Conservation (phyloP, 1,140 invertebrate species). For the Drosophila punjabiensis region DNA sequence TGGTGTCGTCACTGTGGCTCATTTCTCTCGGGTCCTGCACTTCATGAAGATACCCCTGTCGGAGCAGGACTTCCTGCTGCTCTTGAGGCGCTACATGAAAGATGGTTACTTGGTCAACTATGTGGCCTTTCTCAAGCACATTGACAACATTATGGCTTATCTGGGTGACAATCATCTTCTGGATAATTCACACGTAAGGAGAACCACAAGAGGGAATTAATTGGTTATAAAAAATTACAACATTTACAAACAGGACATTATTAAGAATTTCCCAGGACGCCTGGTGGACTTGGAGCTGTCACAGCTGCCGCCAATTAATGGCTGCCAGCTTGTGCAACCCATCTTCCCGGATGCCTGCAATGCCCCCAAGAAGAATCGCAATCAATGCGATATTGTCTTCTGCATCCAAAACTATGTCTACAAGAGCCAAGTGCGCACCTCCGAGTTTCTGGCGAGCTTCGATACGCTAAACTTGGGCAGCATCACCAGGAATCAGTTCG, state of each 20-base stretch:
- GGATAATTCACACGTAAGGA: conserved; percentile 63
- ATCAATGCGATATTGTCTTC: conserved; percentile 71
- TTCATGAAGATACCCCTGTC: conserved; percentile 88
- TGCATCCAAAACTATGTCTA: conserved; percentile 86
- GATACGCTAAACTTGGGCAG: conserved; percentile 88
- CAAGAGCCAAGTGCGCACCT: conserved; percentile 87
- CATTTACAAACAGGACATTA: conserved; percentile 84
- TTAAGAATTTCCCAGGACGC: conserved; percentile 87
- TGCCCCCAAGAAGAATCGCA: conserved; percentile 61
- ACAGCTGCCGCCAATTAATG: conserved; percentile 88
- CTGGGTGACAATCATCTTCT: conserved; percentile 61
- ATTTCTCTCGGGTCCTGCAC: conserved; percentile 90
- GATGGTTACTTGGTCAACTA: conserved; percentile 91
- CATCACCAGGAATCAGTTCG: conserved; percentile 89
- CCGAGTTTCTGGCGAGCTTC: conserved; percentile 88
- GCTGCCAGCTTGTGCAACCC: conserved; percentile 58
- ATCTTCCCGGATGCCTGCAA: conserved; percentile 77
- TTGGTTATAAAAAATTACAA: neutral
- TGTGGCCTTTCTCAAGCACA: conserved; percentile 88
- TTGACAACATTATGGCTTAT: conserved; percentile 87
- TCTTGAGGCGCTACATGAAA: conserved; percentile 89
- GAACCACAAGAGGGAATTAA: fast-evolving
- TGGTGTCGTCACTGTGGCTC: conserved; percentile 89
- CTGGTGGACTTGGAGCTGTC: conserved; percentile 89
- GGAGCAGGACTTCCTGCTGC: conserved; percentile 88